phyloP scores from a whole-genome alignment of 2,888 invertebrate genomes.

The Agrotis exclamationis region DNA sequence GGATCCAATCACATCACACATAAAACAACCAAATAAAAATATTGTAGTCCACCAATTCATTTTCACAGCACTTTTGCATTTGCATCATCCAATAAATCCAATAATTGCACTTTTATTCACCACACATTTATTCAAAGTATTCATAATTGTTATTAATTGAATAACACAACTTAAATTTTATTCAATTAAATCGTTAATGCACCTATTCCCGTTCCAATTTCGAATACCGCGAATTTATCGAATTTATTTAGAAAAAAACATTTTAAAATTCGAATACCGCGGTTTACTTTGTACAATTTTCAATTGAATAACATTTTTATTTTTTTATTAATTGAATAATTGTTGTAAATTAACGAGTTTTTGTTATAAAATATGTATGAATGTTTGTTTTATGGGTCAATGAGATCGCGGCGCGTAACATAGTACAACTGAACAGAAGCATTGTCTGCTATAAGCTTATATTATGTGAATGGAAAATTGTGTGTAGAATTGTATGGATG shows the following conservation, averaged over 20 bases:
- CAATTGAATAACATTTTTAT: constrained; percentile 18
- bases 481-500: constrained; percentile 77
- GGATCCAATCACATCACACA: constrained; percentile 76
- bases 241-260: constrained; percentile 16
- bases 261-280: constrained; percentile 14
- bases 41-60: constrained; percentile 80
- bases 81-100: constrained; percentile 73
- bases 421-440: constrained; percentile 85
- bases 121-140: constrained; percentile 42
- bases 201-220: constrained; percentile 39
- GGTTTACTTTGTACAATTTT: constrained; percentile 13
- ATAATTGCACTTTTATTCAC: constrained; percentile 64
- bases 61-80: constrained; percentile 76
- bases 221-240: no score
- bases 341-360: constrained; percentile 29
- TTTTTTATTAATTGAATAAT: constrained; percentile 38
- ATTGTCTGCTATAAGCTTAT: constrained; percentile 88
- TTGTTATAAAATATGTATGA: constrained; percentile 52
- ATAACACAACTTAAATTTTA: constrained; percentile 13
- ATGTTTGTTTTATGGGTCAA: constrained; percentile 79
- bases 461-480: constrained; percentile 86
- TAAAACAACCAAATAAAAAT: constrained; percentile 76
- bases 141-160: constrained; percentile 43
- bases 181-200: constrained; percentile 11
- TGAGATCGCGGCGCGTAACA: constrained; percentile 81